Conservation (phyloP, 2,888 invertebrate species). For the Oxycera nigricornis region DNA sequence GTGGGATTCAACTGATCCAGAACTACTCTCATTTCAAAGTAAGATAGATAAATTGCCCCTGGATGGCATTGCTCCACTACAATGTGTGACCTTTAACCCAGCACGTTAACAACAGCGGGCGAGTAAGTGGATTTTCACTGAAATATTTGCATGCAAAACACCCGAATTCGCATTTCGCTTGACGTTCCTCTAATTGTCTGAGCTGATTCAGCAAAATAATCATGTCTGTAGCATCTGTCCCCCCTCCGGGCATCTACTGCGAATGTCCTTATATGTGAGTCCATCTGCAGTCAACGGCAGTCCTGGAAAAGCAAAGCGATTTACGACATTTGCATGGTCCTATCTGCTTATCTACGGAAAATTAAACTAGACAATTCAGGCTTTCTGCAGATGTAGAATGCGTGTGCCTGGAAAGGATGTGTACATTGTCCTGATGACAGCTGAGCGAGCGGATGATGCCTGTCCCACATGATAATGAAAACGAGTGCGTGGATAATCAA, state of each 20-base stretch:
- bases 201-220: conserved; percentile 2
- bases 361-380: not conserved
- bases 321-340: conserved; percentile 7
- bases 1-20: too few relatives aligned
- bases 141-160: not conserved
- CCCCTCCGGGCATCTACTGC: not conserved
- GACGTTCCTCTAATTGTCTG: not conserved
- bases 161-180: not conserved
- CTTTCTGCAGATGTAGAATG: not conserved
- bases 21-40: too few relatives aligned
- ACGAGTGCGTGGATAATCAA: not conserved
- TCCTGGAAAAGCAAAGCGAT: not conserved
- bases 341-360: conserved; percentile 5
- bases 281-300: not conserved
- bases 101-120: not conserved
- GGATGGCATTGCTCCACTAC: too few relatives aligned
- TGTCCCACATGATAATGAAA: not conserved
- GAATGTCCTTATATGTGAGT: not conserved
- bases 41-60: too few relatives aligned
- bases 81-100: too few relatives aligned
- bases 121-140: not conserved
- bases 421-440: conserved; percentile 2
- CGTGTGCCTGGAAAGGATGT: not conserved
- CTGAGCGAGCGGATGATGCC: not conserved
- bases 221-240: not conserved